These are phyloP conservation scores for Macrosiphum euphorbiae DNA, from an alignment of 2,888 invertebrate species.

Conservation along the genomic window DNA sequence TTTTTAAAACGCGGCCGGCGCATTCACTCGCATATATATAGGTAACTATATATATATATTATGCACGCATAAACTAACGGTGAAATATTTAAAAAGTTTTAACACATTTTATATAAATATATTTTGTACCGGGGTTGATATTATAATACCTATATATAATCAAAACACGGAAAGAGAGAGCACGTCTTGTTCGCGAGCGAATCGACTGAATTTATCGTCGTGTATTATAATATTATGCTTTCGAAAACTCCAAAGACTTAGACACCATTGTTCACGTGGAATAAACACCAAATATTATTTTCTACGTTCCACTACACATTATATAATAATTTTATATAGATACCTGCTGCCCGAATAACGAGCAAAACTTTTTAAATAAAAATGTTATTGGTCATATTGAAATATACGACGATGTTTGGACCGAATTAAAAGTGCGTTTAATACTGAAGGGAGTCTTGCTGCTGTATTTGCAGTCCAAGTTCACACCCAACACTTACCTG, in stretches of 20 bases:
- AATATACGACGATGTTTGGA: not conserved
- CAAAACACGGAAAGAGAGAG: not conserved
- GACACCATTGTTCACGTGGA: not conserved
- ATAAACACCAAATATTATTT: not conserved
- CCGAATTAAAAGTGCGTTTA: not conserved
- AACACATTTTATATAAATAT: not conserved
- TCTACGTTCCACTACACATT: not conserved
- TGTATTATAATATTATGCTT: not conserved
- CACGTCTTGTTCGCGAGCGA: not conserved
- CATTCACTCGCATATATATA: not conserved
- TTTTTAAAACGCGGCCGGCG: not conserved
- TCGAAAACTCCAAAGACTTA: not conserved
- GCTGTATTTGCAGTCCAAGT: not conserved
- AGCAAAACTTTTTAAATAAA: not conserved
- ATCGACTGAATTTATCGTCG: not conserved
- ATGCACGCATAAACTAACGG: not conserved
- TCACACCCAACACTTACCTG: not conserved
- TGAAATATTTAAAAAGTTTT: constrained; percentile 19
- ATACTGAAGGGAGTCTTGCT: not conserved
- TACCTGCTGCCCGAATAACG: not conserved
- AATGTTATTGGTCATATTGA: not conserved
- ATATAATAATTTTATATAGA: not conserved
- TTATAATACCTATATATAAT: not conserved
- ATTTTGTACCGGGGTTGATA: not conserved
- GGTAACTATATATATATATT: not conserved